phyloP scores from a whole-genome alignment of 1,140 invertebrate species.

The Euwallacea fornicatus region DNA sequence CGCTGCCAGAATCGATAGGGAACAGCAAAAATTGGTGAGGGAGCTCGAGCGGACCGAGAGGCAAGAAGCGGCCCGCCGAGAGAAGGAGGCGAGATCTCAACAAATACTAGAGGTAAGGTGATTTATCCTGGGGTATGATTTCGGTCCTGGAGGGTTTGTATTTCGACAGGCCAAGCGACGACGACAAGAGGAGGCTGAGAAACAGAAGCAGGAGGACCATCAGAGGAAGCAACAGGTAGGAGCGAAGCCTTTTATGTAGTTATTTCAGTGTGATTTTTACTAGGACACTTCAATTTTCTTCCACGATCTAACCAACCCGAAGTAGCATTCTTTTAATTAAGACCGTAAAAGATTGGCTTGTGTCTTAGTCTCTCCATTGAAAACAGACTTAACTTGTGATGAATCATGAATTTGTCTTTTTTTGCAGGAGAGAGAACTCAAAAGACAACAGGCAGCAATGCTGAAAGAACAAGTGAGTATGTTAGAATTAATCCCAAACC shows the following conservation, averaged over 20 bases:
- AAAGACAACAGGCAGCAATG: slow-evolving; percentile 81
- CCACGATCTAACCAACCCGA: too few relatives aligned
- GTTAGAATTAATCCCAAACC: slow-evolving; percentile 4
- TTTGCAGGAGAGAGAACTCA: slow-evolving; percentile 79
- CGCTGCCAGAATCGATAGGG: slow-evolving; percentile 62
- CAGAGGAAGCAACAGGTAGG: slow-evolving; percentile 81
- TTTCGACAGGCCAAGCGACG: slow-evolving; percentile 73
- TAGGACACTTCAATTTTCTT: too few relatives aligned
- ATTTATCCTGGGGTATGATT: not conserved
- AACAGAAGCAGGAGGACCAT: slow-evolving; percentile 80
- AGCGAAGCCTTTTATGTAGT: too few relatives aligned
- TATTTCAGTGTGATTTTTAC: too few relatives aligned
- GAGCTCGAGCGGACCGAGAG: slow-evolving; percentile 72
- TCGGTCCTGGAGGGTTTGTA: too few relatives aligned
- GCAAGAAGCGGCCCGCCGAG: slow-evolving; percentile 73
- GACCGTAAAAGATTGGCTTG: too few relatives aligned
- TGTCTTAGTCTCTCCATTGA: too few relatives aligned
- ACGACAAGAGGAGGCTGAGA: slow-evolving; percentile 82
- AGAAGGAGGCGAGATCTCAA: slow-evolving; percentile 73
- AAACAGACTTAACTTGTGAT: too few relatives aligned
- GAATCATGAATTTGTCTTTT: not conserved
- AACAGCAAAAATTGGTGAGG: slow-evolving; percentile 59
- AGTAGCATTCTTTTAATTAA: too few relatives aligned
- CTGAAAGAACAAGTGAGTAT: slow-evolving; percentile 84
- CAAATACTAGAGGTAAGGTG: slow-evolving; percentile 67